These are phyloP conservation scores for Periophthalmus magnuspinnatus DNA, from an alignment of 2,797 vertebrate species.

Conservation along the genomic window DNA sequence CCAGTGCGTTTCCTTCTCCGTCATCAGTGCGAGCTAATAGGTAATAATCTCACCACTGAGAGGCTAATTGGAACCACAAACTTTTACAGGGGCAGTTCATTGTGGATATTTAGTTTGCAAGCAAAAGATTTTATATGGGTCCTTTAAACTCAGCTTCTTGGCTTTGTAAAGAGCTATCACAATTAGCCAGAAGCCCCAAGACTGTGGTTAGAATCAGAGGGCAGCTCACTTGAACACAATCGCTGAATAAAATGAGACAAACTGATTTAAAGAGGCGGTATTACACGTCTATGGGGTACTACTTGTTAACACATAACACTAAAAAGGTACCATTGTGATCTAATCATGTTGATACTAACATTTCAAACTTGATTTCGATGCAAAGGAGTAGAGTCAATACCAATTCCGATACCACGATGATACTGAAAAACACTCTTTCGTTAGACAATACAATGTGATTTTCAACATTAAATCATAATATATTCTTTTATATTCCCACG, in stretches of 20 bases:
- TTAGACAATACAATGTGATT: too few relatives aligned
- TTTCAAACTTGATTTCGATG: too few relatives aligned
- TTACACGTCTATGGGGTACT: too few relatives aligned
- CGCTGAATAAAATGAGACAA: not conserved
- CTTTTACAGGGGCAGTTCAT: slow-evolving; percentile 30
- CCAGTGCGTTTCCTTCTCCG: slow-evolving; percentile 6
- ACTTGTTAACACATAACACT: too few relatives aligned
- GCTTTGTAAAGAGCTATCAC: slow-evolving; percentile 33
- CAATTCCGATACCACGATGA: too few relatives aligned
- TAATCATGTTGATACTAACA: too few relatives aligned
- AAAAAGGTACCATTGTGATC: too few relatives aligned
- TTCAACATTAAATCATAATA: too few relatives aligned
- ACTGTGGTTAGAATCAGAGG: slow-evolving; percentile 23
- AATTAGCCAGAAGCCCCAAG: slow-evolving; percentile 40
- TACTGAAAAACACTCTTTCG: too few relatives aligned
- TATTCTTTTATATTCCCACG: too few relatives aligned
- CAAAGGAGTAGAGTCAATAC: too few relatives aligned
- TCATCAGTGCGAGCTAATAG: slow-evolving; percentile 34
- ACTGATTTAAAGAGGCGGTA: not conserved
- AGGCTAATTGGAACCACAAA: slow-evolving; percentile 41
- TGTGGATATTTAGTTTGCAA: slow-evolving; percentile 25
- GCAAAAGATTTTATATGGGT: slow-evolving; percentile 18
- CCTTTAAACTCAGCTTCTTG: slow-evolving; percentile 23
- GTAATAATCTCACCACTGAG: slow-evolving; percentile 25
- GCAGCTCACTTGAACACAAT: slow-evolving; percentile 21